Evolutionary conservation across 2,797 vertebrate species (phyloP).

Genomic region (Mormyrops attenuatus): DNA sequence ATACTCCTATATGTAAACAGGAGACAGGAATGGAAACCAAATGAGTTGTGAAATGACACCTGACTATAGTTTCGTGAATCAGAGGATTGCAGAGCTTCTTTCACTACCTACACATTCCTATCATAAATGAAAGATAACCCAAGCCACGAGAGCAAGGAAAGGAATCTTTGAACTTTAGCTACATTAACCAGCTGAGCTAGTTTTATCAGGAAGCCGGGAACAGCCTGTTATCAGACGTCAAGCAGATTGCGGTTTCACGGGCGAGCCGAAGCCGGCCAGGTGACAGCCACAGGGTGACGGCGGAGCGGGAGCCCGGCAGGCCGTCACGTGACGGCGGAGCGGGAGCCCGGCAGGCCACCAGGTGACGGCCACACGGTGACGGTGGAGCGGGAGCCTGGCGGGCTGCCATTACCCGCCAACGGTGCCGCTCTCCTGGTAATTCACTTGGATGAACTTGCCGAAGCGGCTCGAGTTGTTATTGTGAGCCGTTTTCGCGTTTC

Average conservation of each 20-base stretch:
- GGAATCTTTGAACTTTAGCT: neutral
- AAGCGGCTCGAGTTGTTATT: constrained; percentile 99
- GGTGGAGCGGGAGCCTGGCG: neutral
- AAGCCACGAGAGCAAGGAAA: neutral
- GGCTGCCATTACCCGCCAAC: constrained; percentile 83
- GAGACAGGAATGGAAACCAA: neutral
- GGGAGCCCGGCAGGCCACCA: no score
- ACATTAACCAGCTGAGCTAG: neutral
- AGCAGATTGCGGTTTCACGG: neutral
- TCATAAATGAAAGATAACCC: neutral
- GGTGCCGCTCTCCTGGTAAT: constrained; percentile 95
- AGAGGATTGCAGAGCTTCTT: neutral
- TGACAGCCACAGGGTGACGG: neutral
- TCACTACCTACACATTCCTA: neutral
- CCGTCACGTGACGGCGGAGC: no score
- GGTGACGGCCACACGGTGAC: neutral
- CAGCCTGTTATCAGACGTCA: neutral
- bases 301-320: neutral
- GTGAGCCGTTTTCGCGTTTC: constrained; percentile 95
- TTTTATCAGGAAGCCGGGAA: neutral
- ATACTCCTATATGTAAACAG: neutral
- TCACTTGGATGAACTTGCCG: constrained; percentile 98
- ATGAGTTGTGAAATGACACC: neutral
- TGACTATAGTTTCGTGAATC: neutral
- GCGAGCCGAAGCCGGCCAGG: neutral